Conservation (phyloP, 2,113 vertebrate species). For the Chionis minor region DNA sequence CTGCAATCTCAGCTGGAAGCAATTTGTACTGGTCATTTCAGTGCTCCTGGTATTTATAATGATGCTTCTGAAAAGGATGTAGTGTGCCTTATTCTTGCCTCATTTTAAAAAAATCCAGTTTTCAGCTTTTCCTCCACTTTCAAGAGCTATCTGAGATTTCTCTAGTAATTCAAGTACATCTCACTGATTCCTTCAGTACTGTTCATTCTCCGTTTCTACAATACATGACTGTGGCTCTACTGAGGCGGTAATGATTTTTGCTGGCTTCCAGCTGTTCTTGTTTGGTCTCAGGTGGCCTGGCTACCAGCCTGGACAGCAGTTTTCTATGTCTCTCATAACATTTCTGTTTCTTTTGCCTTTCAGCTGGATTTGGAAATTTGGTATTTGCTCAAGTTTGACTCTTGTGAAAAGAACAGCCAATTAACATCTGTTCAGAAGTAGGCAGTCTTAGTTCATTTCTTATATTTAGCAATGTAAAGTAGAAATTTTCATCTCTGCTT, state of each 20-base stretch:
- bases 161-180: neutral
- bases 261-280: slow-evolving; percentile 54
- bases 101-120: neutral
- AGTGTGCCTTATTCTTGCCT: neutral
- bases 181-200: neutral
- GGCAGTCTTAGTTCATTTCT: neutral
- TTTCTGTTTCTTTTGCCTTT: slow-evolving; percentile 57
- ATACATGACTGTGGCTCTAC: neutral
- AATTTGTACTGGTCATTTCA: slow-evolving; percentile 13
- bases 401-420: slow-evolving; percentile 19
- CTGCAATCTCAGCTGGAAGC: slow-evolving; percentile 12
- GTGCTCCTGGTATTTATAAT: neutral
- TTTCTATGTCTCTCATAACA: slow-evolving; percentile 45
- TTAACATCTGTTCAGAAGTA: slow-evolving; percentile 16
- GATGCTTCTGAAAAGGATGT: neutral
- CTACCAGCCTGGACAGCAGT: slow-evolving; percentile 56
- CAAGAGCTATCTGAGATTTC: neutral
- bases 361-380: slow-evolving; percentile 40
- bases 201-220: neutral
- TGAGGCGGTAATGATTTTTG: slow-evolving; percentile 45
- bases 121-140: neutral
- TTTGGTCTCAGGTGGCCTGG: slow-evolving; percentile 65
- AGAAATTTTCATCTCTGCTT: neutral
- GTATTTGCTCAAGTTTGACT: slow-evolving; percentile 20
- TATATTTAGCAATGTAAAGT: neutral